Evolutionary conservation across 2,113 vertebrate genomes (phyloP).

Genomic region (Gadus chalcogrammus): DNA sequence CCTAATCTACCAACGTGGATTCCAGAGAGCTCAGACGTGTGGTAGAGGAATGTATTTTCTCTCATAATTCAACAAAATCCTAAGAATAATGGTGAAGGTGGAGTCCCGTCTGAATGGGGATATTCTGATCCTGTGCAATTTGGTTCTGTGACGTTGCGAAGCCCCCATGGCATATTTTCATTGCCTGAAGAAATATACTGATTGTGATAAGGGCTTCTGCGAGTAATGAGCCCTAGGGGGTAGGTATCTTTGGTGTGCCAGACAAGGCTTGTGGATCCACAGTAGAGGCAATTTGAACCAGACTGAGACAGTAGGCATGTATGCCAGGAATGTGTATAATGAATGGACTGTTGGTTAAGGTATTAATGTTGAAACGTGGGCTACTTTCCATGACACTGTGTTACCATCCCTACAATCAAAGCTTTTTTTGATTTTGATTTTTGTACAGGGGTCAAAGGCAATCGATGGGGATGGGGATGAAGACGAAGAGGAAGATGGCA

Average conservation of each 20-base stretch:
- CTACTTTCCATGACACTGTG: constrained; percentile 6
- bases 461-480: constrained; percentile 81
- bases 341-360: neutral
- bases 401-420: constrained; percentile 38
- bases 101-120: constrained; percentile 56
- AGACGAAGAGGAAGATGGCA: constrained; percentile 84
- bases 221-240: constrained; percentile 48
- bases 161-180: constrained; percentile 69
- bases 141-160: constrained; percentile 41
- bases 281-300: constrained; percentile 42
- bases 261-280: constrained; percentile 30
- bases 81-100: constrained; percentile 60
- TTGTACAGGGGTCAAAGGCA: constrained; percentile 82
- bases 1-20: constrained; percentile 53
- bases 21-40: constrained; percentile 49
- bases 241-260: constrained; percentile 27
- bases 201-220: constrained; percentile 58
- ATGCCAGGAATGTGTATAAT: neutral
- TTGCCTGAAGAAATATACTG: constrained; percentile 62
- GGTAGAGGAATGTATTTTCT: constrained; percentile 67
- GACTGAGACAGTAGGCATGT: constrained; percentile 12
- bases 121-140: constrained; percentile 58
- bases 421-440: constrained; percentile 49
- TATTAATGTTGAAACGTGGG: neutral
- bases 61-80: constrained; percentile 69